Base-by-base conservation (phyloP, 2,797 vertebrate genomes). In the Onychomys leucogaster region DNA sequence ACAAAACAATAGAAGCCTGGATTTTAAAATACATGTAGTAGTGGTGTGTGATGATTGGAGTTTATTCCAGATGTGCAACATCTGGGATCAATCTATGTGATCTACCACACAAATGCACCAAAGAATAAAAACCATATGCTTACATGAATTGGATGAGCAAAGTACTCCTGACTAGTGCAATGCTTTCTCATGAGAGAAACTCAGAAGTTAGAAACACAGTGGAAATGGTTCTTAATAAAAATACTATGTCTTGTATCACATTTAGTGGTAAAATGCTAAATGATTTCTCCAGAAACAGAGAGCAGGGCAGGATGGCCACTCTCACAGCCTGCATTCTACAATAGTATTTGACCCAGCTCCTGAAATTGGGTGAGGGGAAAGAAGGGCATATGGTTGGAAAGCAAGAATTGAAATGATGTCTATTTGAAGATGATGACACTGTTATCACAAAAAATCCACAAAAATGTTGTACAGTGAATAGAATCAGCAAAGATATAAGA, bases 201-300 rank as follows among this genome's bases (percentile, higher is more conserved):
- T 61, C n/a, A 37, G 5, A 29, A 69, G 32, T 55, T 6, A 25
- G 37, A 63, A 71, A 25, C 9, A 9, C 6, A 23, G 17, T 1
- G 25, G 17, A 23, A 34, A 23, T 9, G 14, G 4, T n/a, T 83
- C 11, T 21, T 25, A 23, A 73, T 55, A 43, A 11, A 61, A 46
- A 12, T 5, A 37, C 55, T 16, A 4, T 1, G 32, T 19, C 6
- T 5, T 1, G 4, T 0, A 19, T 6, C 4, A 25, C 7, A 61
- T 13, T 67, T 37, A 46, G n/a, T 43, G 43, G 8, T 37, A 27
- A 57, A 52, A 32, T 71, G 46, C 9, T 25, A 69, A 37, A 52
- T 0, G 4, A 67, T 86, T 37, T 69, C 63, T 55, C 7, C 34
- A 37, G 27, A 78, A 21, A 78, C 3, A 11, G 29, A 69, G 71